Conservation (phyloP, 1,140 invertebrate species). For the Bradynema listronoti region DNA sequence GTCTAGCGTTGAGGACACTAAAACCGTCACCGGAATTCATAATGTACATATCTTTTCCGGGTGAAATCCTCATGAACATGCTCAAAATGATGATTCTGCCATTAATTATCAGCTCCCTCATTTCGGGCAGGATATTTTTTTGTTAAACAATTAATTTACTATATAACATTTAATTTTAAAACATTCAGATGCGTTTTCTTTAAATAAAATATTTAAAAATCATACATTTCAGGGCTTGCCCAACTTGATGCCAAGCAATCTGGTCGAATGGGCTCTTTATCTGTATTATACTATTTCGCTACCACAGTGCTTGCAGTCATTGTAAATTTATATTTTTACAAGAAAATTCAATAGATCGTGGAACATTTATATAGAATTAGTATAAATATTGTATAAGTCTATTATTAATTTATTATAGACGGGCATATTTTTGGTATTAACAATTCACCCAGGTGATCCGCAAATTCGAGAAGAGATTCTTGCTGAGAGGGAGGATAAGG, state of each 20-base stretch:
- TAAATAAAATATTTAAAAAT: neutral
- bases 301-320: constrained; percentile 36
- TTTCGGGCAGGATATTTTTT: constrained; percentile 17
- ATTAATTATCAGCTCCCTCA: constrained; percentile 33
- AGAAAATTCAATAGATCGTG: too few species aligned
- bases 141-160: neutral
- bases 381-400: too few species aligned
- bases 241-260: constrained; percentile 42
- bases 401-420: constrained; percentile 15
- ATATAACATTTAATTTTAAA: too few species aligned
- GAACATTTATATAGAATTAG: too few species aligned
- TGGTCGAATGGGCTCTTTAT: constrained; percentile 34
- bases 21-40: constrained; percentile 35
- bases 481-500: constrained; percentile 61
- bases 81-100: constrained; percentile 56
- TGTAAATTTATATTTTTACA: constrained; percentile 25
- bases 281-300: constrained; percentile 33
- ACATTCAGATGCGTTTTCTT: too few species aligned
- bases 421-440: constrained; percentile 30
- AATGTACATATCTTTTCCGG: constrained; percentile 51
- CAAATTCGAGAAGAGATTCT: constrained; percentile 25
- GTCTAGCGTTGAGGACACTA: constrained; percentile 36
- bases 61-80: constrained; percentile 57
- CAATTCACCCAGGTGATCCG: constrained; percentile 39
- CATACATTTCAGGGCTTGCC: constrained; percentile 31